phyloP scores from a whole-genome alignment of 1,140 invertebrate genomes.

The Dreissena rostriformis region DNA sequence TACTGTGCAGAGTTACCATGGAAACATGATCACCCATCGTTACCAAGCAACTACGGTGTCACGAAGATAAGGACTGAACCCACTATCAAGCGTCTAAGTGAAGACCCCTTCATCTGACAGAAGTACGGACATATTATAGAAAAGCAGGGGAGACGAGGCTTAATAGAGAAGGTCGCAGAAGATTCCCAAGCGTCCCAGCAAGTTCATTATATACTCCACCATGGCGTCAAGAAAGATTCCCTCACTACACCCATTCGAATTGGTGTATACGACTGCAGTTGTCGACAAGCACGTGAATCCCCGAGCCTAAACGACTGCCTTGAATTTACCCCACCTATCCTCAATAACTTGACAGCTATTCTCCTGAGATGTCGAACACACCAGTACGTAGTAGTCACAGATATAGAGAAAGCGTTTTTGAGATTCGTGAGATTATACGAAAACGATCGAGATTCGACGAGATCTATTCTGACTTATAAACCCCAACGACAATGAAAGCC shows the following conservation, averaged over 20 bases:
- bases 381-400: background rate
- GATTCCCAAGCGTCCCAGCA: background rate
- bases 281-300: background rate
- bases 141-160: constrained; percentile 6
- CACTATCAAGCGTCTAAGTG: constrained; percentile 3
- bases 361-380: background rate
- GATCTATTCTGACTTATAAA: constrained; percentile 25
- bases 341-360: background rate
- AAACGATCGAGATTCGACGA: constrained; percentile 9
- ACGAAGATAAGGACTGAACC: constrained; percentile 7
- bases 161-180: constrained; percentile 16
- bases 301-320: too few relatives aligned
- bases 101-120: background rate
- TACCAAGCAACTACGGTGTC: constrained; percentile 18
- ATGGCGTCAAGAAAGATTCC: constrained; percentile 20
- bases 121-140: constrained; percentile 21
- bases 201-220: constrained; percentile 24
- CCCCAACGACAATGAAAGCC: constrained; percentile 8
- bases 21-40: constrained; percentile 13
- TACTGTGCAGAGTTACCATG: constrained; percentile 33
- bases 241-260: constrained; percentile 1
- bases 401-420: constrained; percentile 14
- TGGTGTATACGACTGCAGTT: constrained; percentile 7
- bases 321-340: too few relatives aligned
- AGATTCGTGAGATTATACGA: constrained; percentile 3